These are phyloP conservation scores for Osmoderma eremita DNA, from an alignment of 2,888 invertebrate genomes.

Conservation along the genomic window DNA sequence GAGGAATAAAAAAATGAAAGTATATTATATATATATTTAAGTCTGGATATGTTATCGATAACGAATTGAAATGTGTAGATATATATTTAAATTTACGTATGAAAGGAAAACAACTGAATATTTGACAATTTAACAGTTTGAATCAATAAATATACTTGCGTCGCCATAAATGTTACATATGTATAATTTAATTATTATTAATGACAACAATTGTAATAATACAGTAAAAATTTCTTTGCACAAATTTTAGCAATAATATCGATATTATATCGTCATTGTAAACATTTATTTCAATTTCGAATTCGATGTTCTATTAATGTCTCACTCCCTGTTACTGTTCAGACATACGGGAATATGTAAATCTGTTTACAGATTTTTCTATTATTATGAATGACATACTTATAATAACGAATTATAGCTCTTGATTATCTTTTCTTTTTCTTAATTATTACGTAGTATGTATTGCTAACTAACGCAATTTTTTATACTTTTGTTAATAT, in stretches of 20 bases:
- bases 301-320: too few species aligned
- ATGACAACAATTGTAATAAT: neutral
- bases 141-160: neutral
- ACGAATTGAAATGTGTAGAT: conserved; percentile 38
- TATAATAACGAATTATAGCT: too few species aligned
- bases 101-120: conserved; percentile 5
- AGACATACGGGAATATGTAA: too few species aligned
- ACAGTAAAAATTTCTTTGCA: conserved; percentile 31
- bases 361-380: too few species aligned
- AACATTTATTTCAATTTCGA: neutral
- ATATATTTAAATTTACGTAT: conserved; percentile 30
- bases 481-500: conserved; percentile 47
- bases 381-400: too few species aligned
- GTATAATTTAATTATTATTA: conserved; percentile 17
- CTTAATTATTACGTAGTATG: too few species aligned
- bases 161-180: conserved; percentile 10
- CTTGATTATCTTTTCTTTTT: too few species aligned
- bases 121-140: neutral
- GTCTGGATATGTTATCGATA: conserved; percentile 38
- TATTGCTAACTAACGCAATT: conserved; percentile 56
- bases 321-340: too few species aligned
- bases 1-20: conserved; percentile 36
- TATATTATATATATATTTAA: conserved; percentile 38
- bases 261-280: conserved; percentile 23
- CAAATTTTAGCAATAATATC: conserved; percentile 44